Base-by-base conservation (phyloP, 2,797 vertebrate species). In the Myotis planiceps region DNA sequence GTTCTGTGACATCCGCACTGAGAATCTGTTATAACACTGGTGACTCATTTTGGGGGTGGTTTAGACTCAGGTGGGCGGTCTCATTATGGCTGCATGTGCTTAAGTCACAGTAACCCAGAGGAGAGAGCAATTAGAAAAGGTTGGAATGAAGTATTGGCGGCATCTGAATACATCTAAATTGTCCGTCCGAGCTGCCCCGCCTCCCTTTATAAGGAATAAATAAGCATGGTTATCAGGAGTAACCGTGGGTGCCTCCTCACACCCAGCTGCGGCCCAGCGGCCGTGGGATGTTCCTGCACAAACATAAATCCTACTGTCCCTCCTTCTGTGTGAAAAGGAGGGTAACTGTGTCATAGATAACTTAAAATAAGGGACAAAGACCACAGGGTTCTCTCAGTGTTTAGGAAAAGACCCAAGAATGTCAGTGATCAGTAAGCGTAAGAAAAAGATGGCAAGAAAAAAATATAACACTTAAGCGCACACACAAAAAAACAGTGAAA, bases 361-460 rank as follows among this genome's bases (percentile, higher is more conserved):
- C 27, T 83, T 55, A 53, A 69, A 82, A n/a, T 8, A 75, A 85
- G 45, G 16, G 19, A 63, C 25, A 27, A n/a, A 82, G 47, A 5
- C 15, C 74, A 3, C 65, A 78, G 4, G 60, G 27, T 95, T 60
- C 71, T 74, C 60, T 29, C 9, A 76, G 37, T 55, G 79, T 91
- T 78, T 58, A 55, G 60, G 37, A 75, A 58, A 71, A 93, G 68
- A 87, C 13, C 72, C 32, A 53, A 90, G 29, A 87, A 45, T 51
- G 23, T 80, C 87, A 66, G 51, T 74, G 15, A 83, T 94, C 39
- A 9, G 1, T 47, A 72, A 84, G 42, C 68, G 3, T 63, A 69
- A 37, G 42, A 75, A 81, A 49, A 69, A 47, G 69, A 27, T 29
- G 16, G 10, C 34, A 27, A 72, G 55, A 42, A 65, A 89, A 72